Evolutionary conservation across 2,888 invertebrate species (phyloP).

Genomic region (Ennomos erosarius): DNA sequence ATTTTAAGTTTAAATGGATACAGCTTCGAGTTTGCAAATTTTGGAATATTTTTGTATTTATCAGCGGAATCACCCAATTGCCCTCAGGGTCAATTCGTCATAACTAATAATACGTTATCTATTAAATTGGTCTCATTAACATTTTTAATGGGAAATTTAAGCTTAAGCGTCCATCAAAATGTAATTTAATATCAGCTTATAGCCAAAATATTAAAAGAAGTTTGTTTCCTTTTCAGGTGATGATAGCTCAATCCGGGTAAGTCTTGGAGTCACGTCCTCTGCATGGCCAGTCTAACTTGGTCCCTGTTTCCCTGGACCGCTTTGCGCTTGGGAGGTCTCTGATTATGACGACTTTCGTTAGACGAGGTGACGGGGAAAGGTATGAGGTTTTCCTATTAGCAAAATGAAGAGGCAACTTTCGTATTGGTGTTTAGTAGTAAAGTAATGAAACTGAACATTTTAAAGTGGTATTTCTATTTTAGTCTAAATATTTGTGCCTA

Average conservation of each 20-base stretch:
- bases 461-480: too few relatives aligned
- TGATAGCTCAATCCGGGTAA: conserved; percentile 43
- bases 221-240: conserved; percentile 52
- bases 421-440: background rate
- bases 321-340: conserved; percentile 30
- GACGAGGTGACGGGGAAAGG: conserved; percentile 33
- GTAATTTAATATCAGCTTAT: background rate
- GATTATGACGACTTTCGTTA: conserved; percentile 26
- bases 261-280: conserved; percentile 29
- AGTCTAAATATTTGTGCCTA: too few relatives aligned
- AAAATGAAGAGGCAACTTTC: conserved; percentile 9
- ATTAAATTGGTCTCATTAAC: conserved; percentile 27
- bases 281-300: conserved; percentile 34
- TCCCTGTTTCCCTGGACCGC: conserved; percentile 28
- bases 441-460: background rate
- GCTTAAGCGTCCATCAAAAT: conserved; percentile 2
- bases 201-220: background rate
- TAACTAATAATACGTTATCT: conserved; percentile 11
- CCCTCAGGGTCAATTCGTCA: conserved; percentile 14
- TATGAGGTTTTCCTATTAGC: conserved; percentile 29
- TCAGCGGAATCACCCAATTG: conserved; percentile 9
- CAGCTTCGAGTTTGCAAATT: conserved; percentile 11
- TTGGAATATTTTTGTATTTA: conserved; percentile 22
- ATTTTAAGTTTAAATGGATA: too few relatives aligned
- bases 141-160: conserved; percentile 18